Base-by-base conservation (phyloP, 1,140 invertebrate genomes). In the Pissodes strobi region DNA sequence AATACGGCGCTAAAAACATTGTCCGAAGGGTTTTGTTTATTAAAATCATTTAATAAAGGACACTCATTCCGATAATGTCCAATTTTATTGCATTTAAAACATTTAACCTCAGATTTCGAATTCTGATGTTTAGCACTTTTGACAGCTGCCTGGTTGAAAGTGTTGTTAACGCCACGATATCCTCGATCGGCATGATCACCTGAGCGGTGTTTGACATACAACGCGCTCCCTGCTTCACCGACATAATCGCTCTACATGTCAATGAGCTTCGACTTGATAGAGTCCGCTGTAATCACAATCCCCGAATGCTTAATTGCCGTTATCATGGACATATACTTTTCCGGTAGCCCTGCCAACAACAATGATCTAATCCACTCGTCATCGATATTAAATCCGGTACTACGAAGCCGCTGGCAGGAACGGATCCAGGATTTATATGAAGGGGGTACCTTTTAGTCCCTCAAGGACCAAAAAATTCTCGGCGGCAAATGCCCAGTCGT, bases 381-480 rank as follows among this genome's bases (percentile, higher is more conserved):
- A 43, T 38, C 52, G 10, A 68, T 61, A 38, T 70, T 63, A 18
- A 69, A 69, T 13, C 66, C 67, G 43, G 69, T 71, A 37, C 66
- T 60, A 49, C 46, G 17, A 53, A 67, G 66, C 70, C 51, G 61
- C 13, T 66, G 51, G 12, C 41, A 77, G 39, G 12, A 66, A 67
- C 15, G 66, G 34, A 56, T 78, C 69, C 17, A 78, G 75, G n/a
- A n/a, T n/a, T 0, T 70, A 72, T 55, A 78, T 59, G 9, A 77
- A 8, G 38, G 18, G 6, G 5, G 38, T 53, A 8, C 22, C 51
- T 8, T 9, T 15, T 10, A 70, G 18, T 2, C 58, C 67, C 52
- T 72, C 70, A 2, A 70, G 27, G 12, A 68, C 49, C 8, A 69
- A 37, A 13, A 69, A 25, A 30, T 68, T 70, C 48, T 69, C 41